Base-by-base conservation (phyloP, 2,113 vertebrate genomes). In the Plectropomus leopardus region DNA sequence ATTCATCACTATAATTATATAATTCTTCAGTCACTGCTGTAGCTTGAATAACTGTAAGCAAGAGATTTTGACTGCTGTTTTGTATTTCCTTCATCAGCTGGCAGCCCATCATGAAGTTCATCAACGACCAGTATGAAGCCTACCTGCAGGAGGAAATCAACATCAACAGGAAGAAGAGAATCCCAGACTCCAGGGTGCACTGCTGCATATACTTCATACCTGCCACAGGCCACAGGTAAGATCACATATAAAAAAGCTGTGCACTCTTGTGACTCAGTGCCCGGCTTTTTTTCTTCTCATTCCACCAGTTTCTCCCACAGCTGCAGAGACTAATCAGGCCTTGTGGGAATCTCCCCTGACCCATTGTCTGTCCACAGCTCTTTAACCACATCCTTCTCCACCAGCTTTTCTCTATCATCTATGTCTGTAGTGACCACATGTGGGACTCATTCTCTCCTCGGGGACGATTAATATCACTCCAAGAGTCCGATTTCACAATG, bases 141-240 rank as follows among this genome's bases (percentile, higher is more conserved):
- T 99, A 99, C 89, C 94, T 99, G 82, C 97, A 99, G 89, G 98
- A 99, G 82, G 98, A 99, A 66, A 96, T 99, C 86, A 97, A 97
- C 93, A 97, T 99, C 40, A 95, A 99, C 92, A 90, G 98, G 7
- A 99, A 99, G 96, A 99, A 96, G 82, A 95, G 95, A 73, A 99
- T 99, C 90, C 97, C 97, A 0, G 98, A 99, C 94, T 97, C 96
- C 0, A 93, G 98, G 1, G 97, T 99, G 26, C 98, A 99, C 93
- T 99, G 98, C 93, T 99, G 98, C 93, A 97, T 99, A 89, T 99
- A 99, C 93, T 99, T 99, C 93, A 99, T 99, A 83, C 97, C 98
- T 0, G 97, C 98, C 83, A 99, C 97, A 0, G 98, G 98, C 89
- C 98, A 99, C 94, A 95, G 97, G 98, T 99, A 92, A 78, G 80